phyloP scores from a whole-genome alignment of 2,797 vertebrate genomes.

The Acrossocheilus fasciatus region DNA sequence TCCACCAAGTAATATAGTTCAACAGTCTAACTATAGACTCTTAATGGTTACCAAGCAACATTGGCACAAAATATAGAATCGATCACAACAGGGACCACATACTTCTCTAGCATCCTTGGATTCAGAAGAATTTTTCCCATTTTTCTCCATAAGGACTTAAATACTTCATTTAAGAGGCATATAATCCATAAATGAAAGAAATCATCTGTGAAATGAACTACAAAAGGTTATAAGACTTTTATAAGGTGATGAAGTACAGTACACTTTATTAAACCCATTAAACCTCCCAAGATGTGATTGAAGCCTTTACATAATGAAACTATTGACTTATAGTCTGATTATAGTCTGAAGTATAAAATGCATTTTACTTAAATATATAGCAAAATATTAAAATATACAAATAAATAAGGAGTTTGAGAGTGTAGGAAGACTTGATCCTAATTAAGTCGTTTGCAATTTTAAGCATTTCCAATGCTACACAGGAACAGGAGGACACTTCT shows the following conservation, averaged over 20 bases:
- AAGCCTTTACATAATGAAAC: neutral
- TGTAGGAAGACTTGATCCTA: neutral
- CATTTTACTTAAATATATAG: neutral
- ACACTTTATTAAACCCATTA: neutral
- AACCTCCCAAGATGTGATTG: neutral
- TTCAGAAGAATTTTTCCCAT: neutral
- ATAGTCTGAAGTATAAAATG: neutral
- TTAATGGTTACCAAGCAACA: neutral
- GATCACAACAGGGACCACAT: neutral
- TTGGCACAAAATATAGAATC: neutral
- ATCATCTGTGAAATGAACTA: neutral
- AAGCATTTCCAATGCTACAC: neutral
- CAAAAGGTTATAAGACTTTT: neutral
- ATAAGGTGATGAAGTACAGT: too few relatives aligned
- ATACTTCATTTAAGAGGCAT: neutral
- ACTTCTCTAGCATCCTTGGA: neutral
- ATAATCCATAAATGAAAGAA: neutral
- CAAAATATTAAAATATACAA: neutral
- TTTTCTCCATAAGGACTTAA: neutral
- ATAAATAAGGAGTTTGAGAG: neutral
- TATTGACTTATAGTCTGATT: neutral
- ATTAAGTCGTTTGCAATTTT: neutral
- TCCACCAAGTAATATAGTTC: neutral
- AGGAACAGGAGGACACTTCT: neutral
- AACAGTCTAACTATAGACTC: neutral